phyloP scores from a whole-genome alignment of 2,888 invertebrate species.

The Tetheella fluctuosa region DNA sequence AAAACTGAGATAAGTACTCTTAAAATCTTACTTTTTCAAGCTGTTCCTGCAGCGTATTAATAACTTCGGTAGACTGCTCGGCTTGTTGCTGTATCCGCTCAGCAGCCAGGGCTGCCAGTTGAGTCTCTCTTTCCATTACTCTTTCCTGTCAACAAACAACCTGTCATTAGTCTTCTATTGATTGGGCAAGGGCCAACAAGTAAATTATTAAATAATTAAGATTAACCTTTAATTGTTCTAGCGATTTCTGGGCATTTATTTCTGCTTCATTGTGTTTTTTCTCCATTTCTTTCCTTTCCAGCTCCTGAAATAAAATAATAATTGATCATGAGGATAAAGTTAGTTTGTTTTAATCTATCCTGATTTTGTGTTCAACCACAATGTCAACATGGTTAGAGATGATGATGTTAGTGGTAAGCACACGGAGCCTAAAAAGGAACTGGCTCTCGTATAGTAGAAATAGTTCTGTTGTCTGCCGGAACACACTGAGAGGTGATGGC shows the following conservation, averaged over 20 bases:
- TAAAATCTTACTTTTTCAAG: constrained; percentile 65
- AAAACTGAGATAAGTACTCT: no score
- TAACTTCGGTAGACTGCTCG: constrained; percentile 69
- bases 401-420: no score
- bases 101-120: constrained; percentile 66
- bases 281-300: constrained; percentile 67
- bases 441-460: no score
- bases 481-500: no score
- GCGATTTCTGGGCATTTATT: constrained; percentile 57
- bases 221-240: constrained; percentile 61
- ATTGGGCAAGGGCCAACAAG: not conserved
- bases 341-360: not conserved
- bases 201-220: constrained; percentile 4
- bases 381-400: no score
- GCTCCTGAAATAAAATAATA: constrained; percentile 46
- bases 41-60: constrained; percentile 79
- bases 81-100: constrained; percentile 69
- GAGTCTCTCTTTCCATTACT: constrained; percentile 64
- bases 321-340: not conserved
- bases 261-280: constrained; percentile 62
- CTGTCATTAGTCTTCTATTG: not conserved
- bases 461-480: no score
- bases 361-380: no score
- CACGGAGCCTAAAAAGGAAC: no score
- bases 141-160: constrained; percentile 48